Evolutionary conservation across 2,797 vertebrate genomes (phyloP).

Genomic region (Dallia pectoralis): DNA sequence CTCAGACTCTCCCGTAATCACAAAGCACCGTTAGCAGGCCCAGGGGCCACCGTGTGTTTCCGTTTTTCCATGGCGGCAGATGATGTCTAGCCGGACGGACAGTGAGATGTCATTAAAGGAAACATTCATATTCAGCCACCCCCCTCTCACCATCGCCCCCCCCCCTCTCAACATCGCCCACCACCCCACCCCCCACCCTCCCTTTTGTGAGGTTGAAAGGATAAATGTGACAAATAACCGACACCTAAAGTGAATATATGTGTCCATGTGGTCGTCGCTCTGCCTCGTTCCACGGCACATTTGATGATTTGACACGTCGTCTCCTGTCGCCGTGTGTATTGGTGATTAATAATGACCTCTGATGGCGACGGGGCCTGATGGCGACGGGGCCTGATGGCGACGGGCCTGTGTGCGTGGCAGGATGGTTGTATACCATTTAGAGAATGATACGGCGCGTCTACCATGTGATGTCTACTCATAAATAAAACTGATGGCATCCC

Average conservation of each 20-base stretch:
- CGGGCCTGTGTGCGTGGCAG: slow-evolving; percentile 56
- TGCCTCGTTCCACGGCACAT: slow-evolving; percentile 53
- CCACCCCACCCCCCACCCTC: slow-evolving; percentile 14
- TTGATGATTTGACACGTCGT: slow-evolving; percentile 69
- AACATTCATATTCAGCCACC: no score
- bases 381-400: slow-evolving; percentile 55
- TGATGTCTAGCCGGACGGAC: background rate
- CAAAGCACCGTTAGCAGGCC: background rate
- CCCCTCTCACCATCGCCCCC: no score
- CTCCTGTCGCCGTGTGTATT: slow-evolving; percentile 61
- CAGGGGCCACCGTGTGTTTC: slow-evolving; percentile 16
- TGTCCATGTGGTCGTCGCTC: slow-evolving; percentile 37
- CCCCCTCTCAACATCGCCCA: no score
- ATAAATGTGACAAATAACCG: slow-evolving; percentile 51
- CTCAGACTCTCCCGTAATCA: background rate
- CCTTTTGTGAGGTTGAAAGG: slow-evolving; percentile 26
- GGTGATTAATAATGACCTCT: slow-evolving; percentile 72
- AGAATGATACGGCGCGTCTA: slow-evolving; percentile 71
- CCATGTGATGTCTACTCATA: slow-evolving; percentile 75
- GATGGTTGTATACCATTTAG: slow-evolving; percentile 74
- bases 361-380: slow-evolving; percentile 51
- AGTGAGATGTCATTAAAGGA: slow-evolving; percentile 7
- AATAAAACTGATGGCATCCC: slow-evolving; percentile 76
- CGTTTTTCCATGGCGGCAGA: background rate
- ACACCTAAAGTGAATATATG: slow-evolving; percentile 35